Evolutionary conservation across 2,888 invertebrate genomes (phyloP).

Genomic region (Drosophila infuscata): DNA sequence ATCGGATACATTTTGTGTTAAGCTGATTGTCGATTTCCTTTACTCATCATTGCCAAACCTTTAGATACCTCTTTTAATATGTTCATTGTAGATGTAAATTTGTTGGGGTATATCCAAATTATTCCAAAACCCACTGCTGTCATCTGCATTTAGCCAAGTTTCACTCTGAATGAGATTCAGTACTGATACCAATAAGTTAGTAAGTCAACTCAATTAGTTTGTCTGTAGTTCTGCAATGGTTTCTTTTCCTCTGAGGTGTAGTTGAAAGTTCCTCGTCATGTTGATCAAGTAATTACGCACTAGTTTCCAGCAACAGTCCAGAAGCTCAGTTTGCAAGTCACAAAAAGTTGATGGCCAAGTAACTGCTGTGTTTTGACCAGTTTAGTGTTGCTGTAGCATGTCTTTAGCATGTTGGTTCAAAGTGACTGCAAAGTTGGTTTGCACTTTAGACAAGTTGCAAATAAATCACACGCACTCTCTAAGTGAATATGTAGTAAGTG

Average conservation of each 20-base stretch:
- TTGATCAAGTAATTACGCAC: constrained; percentile 63
- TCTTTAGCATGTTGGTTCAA: constrained; percentile 51
- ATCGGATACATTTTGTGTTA: too few species aligned
- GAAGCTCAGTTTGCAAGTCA: constrained; percentile 9
- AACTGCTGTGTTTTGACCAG: constrained; percentile 47
- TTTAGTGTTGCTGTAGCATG: constrained; percentile 35
- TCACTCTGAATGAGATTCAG: not conserved
- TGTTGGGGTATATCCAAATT: not conserved
- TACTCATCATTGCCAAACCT: not conserved
- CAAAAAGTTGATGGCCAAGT: constrained; percentile 59
- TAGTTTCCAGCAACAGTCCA: constrained; percentile 58
- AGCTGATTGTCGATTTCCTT: not conserved
- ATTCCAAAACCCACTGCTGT: not conserved
- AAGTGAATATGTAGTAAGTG: constrained; percentile 1
- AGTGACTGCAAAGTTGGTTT: constrained; percentile 34
- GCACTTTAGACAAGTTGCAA: constrained; percentile 36
- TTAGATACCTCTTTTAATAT: not conserved
- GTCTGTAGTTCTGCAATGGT: not conserved
- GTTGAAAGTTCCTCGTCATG: constrained; percentile 28
- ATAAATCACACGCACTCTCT: constrained; percentile 15
- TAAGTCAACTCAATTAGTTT: constrained; percentile 26
- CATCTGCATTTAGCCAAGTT: not conserved
- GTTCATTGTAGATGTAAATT: not conserved
- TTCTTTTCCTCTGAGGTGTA: not conserved
- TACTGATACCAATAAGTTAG: constrained; percentile 14